Base-by-base conservation (phyloP, 2,888 invertebrate genomes). In the Syrista parreyssii region DNA sequence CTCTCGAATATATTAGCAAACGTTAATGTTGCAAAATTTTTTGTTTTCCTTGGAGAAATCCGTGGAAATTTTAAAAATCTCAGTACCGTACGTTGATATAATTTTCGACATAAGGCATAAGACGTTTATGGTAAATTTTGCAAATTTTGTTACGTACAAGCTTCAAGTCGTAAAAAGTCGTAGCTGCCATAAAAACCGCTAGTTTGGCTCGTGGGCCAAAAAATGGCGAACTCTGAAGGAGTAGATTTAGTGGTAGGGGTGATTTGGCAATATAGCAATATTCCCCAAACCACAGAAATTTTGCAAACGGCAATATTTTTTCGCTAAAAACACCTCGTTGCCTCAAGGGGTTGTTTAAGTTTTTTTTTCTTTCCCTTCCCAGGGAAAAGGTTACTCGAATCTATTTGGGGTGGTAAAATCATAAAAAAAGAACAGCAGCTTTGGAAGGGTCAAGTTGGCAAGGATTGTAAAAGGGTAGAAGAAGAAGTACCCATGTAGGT, bases 401-500 rank as follows among this genome's bases (percentile, higher is more conserved):
- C 55, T 6, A 55, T 81, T 76, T 75, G 76, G 73, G 73, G 84
- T 80, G 82, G 86, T 90, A 88, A 88, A 87, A 75, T 80, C 84
- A 85, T 90, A 91, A 91, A 90, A 87, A 89, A 85, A 79, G 82
- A 81, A 81, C 76, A 72, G 74, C 79, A 77, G 78, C 80, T 82
- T 75, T 80, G 77, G 86, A 90, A 91, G 89, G 89, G 89, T 90
- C 89, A 89, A 89, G 86, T 83, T 81, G 78, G 87, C 86, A 85
- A 87, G 87, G 85, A 85, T 89, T 88, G 88, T 90, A 89, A 90
- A 90, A 91, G 89, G 91, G 88, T 87, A 81, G 82, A 85, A 82
- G 82, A 78, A 36, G 68, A 76, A 83, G 78, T 74, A 55, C 9
- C 23, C 55, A 55, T 15, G 82, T 77, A 78, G 79, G 81, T 75